Evolutionary conservation across 2,113 vertebrate species (phyloP).

Genomic region (Gracilinanus agilis): DNA sequence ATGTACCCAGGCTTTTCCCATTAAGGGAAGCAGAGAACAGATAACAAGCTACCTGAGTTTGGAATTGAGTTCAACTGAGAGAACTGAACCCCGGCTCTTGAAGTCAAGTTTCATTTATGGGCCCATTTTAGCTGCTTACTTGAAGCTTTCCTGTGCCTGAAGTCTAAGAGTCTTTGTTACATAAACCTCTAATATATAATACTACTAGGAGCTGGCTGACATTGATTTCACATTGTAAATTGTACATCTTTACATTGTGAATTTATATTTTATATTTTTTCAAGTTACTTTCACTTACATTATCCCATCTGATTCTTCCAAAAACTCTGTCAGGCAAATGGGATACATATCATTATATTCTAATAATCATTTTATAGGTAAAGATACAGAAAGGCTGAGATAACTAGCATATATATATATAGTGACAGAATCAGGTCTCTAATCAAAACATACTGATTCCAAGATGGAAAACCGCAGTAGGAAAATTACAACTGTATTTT

Average conservation of each 20-base stretch:
- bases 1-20: background rate
- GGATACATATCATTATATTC: background rate
- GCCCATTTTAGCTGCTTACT: background rate
- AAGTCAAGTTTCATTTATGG: fast-evolving
- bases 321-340: background rate
- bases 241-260: background rate
- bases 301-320: background rate
- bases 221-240: background rate
- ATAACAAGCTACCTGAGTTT: fast-evolving
- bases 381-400: background rate
- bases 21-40: background rate
- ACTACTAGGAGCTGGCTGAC: background rate
- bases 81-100: background rate
- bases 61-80: background rate
- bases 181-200: background rate
- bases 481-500: background rate
- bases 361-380: background rate
- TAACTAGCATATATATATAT: background rate
- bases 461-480: background rate
- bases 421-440: background rate
- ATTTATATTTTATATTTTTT: background rate
- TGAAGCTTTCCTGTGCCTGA: background rate
- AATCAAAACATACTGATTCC: background rate
- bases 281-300: background rate
- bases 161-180: background rate